phyloP scores from a whole-genome alignment of 1,140 invertebrate genomes.

The Cepaea nemoralis region DNA sequence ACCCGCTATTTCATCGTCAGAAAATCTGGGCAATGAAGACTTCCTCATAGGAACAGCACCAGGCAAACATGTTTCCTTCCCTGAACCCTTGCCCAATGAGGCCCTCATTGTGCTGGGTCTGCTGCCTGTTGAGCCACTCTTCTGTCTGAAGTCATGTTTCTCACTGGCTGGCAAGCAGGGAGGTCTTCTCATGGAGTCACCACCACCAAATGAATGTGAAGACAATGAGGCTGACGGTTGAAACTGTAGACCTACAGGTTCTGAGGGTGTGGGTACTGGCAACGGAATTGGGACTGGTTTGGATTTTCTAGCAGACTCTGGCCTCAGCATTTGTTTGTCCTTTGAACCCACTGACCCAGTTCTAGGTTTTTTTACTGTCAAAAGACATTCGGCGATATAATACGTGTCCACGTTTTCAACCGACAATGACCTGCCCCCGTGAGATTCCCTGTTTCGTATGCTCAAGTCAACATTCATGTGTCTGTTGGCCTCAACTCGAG shows the following conservation, averaged over 20 bases:
- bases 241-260: background rate
- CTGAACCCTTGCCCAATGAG: background rate
- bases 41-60: slow-evolving; percentile 23
- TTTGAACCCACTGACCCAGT: slow-evolving; percentile 38
- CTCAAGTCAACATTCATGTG: slow-evolving; percentile 42
- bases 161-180: slow-evolving; percentile 34
- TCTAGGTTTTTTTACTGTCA: slow-evolving; percentile 33
- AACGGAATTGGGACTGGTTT: background rate
- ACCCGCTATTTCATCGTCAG: slow-evolving; percentile 37
- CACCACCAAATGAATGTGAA: background rate
- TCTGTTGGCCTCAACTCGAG: background rate
- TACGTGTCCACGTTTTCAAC: slow-evolving; percentile 45
- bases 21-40: background rate
- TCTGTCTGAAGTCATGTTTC: slow-evolving; percentile 46
- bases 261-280: background rate
- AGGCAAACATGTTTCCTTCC: slow-evolving; percentile 17
- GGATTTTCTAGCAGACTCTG: slow-evolving; percentile 23
- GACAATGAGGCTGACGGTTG: background rate
- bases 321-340: slow-evolving; percentile 26
- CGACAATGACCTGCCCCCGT: slow-evolving; percentile 16
- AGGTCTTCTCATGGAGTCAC: slow-evolving; percentile 32
- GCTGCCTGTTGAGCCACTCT: slow-evolving; percentile 38
- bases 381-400: slow-evolving; percentile 41
- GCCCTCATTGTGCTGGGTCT: background rate
- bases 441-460: background rate